Base-by-base conservation (phyloP, 2,888 invertebrate species). In the Lordiphosa andalusiaca region DNA sequence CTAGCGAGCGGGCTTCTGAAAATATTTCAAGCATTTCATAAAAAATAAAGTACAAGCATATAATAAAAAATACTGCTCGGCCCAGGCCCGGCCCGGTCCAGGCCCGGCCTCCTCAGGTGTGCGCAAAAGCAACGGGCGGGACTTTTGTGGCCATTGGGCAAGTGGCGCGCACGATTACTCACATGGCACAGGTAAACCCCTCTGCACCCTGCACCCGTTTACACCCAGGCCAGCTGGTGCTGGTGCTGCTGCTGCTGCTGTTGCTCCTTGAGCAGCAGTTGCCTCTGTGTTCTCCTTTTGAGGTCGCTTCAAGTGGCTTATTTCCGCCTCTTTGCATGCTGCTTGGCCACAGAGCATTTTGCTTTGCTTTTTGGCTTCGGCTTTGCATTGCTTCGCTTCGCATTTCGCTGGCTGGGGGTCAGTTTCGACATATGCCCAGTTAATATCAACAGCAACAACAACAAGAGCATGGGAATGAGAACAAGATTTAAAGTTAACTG, bases 261-360 rank as follows among this genome's bases (percentile, higher is more conserved):
- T n/a, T 30, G 53, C 60, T 30, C 42, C 12, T 25, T 25, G 25
- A 25, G 25, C 7, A 25, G 35, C 6, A 21, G 36, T 48, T 39
- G 49, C 38, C 23, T 23, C 13, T 10, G 30, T 38, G 37, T 30
- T 39, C 33, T 42, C 39, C 50, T 66, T 78, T 80, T 80, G 73
- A 80, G 78, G 78, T 81, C 67, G 76, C 69, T 62, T 64, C 72
- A 72, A 80, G 80, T 81, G 80, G 81, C 78, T 78, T 78, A 76
- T 78, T 81, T 81, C 80, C 80, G 78, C 78, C 71, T 73, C 67
- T 78, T 69, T 69, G 67, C 72, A 66, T 71, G 57, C 53, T 51
- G 60, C 47, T 53, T 12, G 41, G 48, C 41, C 51, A 50, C 40
- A 35, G 35, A 10, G 16, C 25, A 33, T 12, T 12, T 39, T 40